Evolutionary conservation across 1,140 invertebrate genomes (phyloP), one percentile per base, ranked within the genome.

Genomic region (Chymomyza costata): DNA sequence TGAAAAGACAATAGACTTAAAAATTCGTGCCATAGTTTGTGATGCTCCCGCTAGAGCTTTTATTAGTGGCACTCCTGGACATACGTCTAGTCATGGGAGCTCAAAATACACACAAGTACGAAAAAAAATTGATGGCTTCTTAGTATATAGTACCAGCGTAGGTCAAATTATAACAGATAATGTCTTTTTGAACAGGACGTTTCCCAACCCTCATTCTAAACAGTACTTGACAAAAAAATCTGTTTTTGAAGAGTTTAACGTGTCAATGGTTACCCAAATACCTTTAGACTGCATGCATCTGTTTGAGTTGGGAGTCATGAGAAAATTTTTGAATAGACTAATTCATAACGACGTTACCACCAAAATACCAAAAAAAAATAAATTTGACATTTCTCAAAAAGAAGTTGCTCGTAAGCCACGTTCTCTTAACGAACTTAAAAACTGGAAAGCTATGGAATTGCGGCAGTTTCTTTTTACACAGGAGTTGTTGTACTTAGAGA

Each of bases 11-110:
- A 5, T 6, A 15, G 18, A 11, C 6, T 21, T 13, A 28, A 16
- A 50, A 21, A 39, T 50, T n/a, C n/a, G n/a, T n/a, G n/a, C n/a
- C n/a, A n/a, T n/a, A n/a, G n/a, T n/a, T n/a, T n/a, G n/a, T n/a
- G 14, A 44, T 39, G 15, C 50, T 15, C 50, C 50, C 2, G 50
- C 50, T n/a, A 44, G 31, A 15, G 50, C 50, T 15, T 53, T 35
- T 15, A 32, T 45, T 28, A 37, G 40, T 14, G 50, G 40, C 6
- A 28, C 25, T 28, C 25, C 25, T 6, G 25, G 25, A 28, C n/a
- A n/a, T n/a, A n/a, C n/a, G n/a, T n/a, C n/a, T n/a, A n/a, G n/a
- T n/a, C n/a, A n/a, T n/a, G n/a, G n/a, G n/a, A n/a, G n/a, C n/a
- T n/a, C n/a, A n/a, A n/a, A n/a, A n/a, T n/a, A n/a, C n/a, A n/a